A percentile compares a stretch with the other conserved stretches of the same genome.
phyloP scores from a whole-genome alignment of 2,797 vertebrate genomes.

The Poeciliopsis turneri region DNA sequence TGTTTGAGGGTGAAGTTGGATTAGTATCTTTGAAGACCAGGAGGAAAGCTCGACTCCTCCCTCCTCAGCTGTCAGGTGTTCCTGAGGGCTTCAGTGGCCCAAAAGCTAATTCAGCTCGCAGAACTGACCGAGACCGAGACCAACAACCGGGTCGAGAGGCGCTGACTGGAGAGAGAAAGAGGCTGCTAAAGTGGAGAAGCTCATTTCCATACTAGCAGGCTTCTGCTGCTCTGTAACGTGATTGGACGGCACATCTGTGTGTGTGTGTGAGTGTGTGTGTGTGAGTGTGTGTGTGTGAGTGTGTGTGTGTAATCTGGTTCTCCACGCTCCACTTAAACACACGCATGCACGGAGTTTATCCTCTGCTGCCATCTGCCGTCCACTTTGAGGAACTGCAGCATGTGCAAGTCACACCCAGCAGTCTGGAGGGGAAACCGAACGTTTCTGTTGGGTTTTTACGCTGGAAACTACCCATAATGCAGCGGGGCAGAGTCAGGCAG shows the following conservation, averaged over 20 bases:
- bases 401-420: neutral
- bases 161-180: slow-evolving; percentile 12
- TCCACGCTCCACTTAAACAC: slow-evolving; percentile 31
- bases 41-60: neutral
- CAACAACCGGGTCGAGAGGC: slow-evolving; percentile 25
- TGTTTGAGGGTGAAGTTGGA: neutral
- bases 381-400: slow-evolving; percentile 7
- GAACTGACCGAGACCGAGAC: slow-evolving; percentile 8
- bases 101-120: neutral
- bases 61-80: slow-evolving; percentile 24
- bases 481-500: slow-evolving; percentile 18
- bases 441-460: neutral
- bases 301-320: slow-evolving; percentile 56
- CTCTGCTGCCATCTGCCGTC: slow-evolving; percentile 57
- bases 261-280: neutral
- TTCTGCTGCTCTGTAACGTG: slow-evolving; percentile 39
- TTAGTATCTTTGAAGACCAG: neutral
- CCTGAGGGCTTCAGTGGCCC: slow-evolving; percentile 16
- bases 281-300: too few species aligned
- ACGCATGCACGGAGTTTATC: slow-evolving; percentile 16
- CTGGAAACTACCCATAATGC: slow-evolving; percentile 44
- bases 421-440: neutral
- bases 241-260: slow-evolving; percentile 48
- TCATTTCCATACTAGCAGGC: slow-evolving; percentile 66
- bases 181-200: slow-evolving; percentile 46